Percentiles rank a stretch among this genome's conserved stretches.
Conservation (phyloP, 2,888 invertebrate genomes). For the Crioceris asparagi region DNA sequence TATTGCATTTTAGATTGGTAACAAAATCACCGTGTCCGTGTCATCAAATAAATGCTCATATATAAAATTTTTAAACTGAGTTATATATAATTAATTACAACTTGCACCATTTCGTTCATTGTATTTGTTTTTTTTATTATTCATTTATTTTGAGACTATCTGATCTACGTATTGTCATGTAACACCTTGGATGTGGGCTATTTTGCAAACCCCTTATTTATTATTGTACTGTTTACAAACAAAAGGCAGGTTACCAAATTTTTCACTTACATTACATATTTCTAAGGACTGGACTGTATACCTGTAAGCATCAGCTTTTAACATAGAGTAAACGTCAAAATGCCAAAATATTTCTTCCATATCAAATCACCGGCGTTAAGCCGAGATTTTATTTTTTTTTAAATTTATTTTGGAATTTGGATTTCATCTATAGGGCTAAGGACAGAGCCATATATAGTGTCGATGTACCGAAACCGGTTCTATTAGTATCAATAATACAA, state of each 20-base stretch:
- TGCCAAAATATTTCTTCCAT: too few relatives aligned
- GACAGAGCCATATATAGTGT: too few relatives aligned
- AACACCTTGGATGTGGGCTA: slow-evolving; percentile 33
- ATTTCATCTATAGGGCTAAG: too few relatives aligned
- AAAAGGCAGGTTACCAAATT: slow-evolving; percentile 30
- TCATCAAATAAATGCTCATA: slow-evolving; percentile 36
- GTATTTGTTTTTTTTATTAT: slow-evolving; percentile 30
- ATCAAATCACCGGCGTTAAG: too few relatives aligned
- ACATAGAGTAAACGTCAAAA: too few relatives aligned
- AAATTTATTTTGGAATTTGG: too few relatives aligned
- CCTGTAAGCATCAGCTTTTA: too few relatives aligned
- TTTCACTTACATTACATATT: slow-evolving; percentile 15
- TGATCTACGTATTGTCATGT: slow-evolving; percentile 41
- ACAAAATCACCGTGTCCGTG: slow-evolving; percentile 35
- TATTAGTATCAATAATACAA: slow-evolving; percentile 19
- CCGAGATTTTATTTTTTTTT: too few relatives aligned
- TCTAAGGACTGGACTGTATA: too few relatives aligned
- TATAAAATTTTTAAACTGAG: slow-evolving; percentile 29
- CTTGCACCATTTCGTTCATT: slow-evolving; percentile 41
- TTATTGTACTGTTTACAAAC: slow-evolving; percentile 37
- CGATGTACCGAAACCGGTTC: slow-evolving; percentile 30
- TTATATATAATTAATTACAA: too few relatives aligned
- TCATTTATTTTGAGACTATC: slow-evolving; percentile 34
- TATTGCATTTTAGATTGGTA: too few relatives aligned
- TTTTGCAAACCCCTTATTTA: slow-evolving; percentile 14